Percentiles rank a stretch among this genome's conserved stretches.
phyloP scores from a whole-genome alignment of 1,140 invertebrate species.

The Pogonus chalceus region DNA sequence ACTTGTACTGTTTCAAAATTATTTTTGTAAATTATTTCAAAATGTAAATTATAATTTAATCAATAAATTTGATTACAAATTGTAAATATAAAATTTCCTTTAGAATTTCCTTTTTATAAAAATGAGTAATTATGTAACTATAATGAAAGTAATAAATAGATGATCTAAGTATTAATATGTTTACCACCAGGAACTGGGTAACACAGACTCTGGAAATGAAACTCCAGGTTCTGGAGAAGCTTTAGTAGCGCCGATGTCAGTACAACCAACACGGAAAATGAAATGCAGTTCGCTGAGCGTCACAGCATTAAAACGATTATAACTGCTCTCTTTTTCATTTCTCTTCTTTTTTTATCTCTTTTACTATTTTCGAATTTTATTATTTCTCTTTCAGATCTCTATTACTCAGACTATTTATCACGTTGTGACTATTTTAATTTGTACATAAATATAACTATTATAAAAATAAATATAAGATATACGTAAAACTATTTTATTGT shows the following conservation, averaged over 20 bases:
- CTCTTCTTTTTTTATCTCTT: not conserved
- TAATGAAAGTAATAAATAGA: no score
- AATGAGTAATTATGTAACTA: no score
- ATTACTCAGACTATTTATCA: not conserved
- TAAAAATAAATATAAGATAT: constrained; percentile 3
- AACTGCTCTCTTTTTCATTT: constrained; percentile 22
- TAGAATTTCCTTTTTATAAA: no score
- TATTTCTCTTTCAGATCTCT: not conserved
- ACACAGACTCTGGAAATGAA: constrained; percentile 42
- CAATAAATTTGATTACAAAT: no score
- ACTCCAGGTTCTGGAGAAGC: constrained; percentile 48
- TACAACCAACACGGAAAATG: constrained; percentile 67
- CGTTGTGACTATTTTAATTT: constrained; percentile 2
- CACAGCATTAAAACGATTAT: constrained; percentile 47
- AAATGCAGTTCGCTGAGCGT: constrained; percentile 50
- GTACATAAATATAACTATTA: not conserved
- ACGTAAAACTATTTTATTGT: not conserved
- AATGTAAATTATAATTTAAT: no score
- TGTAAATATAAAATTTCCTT: no score
- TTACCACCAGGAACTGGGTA: constrained; percentile 49
- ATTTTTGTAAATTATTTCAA: no score
- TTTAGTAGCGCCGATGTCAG: constrained; percentile 65
- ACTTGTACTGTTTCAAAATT: no score
- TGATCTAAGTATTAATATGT: no score
- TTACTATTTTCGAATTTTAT: not conserved